These are phyloP conservation scores for Orthosia incerta DNA, from an alignment of 2,888 invertebrate genomes.

Conservation along the genomic window DNA sequence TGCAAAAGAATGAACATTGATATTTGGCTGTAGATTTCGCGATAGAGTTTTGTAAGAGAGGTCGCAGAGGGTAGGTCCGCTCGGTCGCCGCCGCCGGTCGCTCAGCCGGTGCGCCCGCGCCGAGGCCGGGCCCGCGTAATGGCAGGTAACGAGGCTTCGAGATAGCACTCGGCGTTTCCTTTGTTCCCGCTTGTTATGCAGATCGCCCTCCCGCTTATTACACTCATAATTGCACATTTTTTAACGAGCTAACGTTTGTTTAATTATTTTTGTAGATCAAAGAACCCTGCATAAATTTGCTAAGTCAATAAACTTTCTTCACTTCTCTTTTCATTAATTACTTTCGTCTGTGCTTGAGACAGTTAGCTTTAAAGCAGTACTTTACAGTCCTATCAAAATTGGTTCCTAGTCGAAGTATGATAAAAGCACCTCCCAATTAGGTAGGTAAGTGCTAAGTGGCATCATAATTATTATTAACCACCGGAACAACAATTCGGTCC, in stretches of 20 bases:
- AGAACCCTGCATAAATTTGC: conserved; percentile 46
- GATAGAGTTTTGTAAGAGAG: conserved; percentile 41
- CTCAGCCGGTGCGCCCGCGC: conserved; percentile 15
- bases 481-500: conserved; percentile 32
- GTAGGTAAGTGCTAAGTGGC: conserved; percentile 15
- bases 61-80: conserved; percentile 38
- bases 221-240: conserved; percentile 69
- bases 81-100: background rate
- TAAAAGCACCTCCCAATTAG: conserved; percentile 12
- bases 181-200: conserved; percentile 77
- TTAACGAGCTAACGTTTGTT: conserved; percentile 68
- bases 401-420: background rate
- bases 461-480: conserved; percentile 42
- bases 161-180: conserved; percentile 73
- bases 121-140: conserved; percentile 57
- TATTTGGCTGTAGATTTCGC: conserved; percentile 47
- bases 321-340: conserved; percentile 23
- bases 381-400: background rate
- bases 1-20: conserved; percentile 40
- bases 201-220: conserved; percentile 71
- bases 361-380: background rate
- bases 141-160: conserved; percentile 70
- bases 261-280: conserved; percentile 62
- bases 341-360: background rate
- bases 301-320: conserved; percentile 49